Base-by-base conservation (phyloP, 2,797 vertebrate species). In the Gobio occitaniae region DNA sequence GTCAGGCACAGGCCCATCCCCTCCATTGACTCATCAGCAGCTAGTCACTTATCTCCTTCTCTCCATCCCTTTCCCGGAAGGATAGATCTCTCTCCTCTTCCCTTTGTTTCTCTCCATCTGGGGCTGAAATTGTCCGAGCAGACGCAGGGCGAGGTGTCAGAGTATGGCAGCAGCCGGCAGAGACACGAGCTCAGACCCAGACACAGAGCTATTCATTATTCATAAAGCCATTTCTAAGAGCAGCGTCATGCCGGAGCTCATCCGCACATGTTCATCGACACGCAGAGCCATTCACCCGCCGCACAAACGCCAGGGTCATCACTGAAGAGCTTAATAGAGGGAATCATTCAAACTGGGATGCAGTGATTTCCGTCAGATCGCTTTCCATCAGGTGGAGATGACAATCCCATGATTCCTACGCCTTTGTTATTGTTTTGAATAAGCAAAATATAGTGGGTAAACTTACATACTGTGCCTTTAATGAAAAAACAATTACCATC, bases 21-120 rank as follows among this genome's bases (percentile, higher is more conserved):
- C 90, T 89, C 90, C 90, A 93, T 91, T 91, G 92, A 94, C 92
- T 94, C 92, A 94, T 92, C 93, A 91, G 88, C 85, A 92, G 90
- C 88, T 89, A 90, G 91, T 93, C 92, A 91, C 91, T 94, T 93
- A 94, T 94, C 84, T 29, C 66, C 74, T 83, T 82, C 93, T 93
- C 90, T 92, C 89, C 89, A 93, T 94, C 88, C 91, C 90, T 92
- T 88, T 91, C 89, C 93, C 87, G 15, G 75, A 86, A 85, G 87
- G 79, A 86, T 80, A 92, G 90, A 93, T 91, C 93, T 91, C 91
- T 81, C 89, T 70, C 90, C 90, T 90, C 88, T 91, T 59, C 86
- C 21, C 91, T 93, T 92, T 92, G 90, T 92, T 93, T 92, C 93
- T 91, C 92, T 93, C 92, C 93, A 91, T 94, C 93, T 94, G 92